A percentile compares a stretch with the other conserved stretches of the same genome.
phyloP scores from a whole-genome alignment of 2,888 invertebrate genomes.

The Sarcophaga subvicina region DNA sequence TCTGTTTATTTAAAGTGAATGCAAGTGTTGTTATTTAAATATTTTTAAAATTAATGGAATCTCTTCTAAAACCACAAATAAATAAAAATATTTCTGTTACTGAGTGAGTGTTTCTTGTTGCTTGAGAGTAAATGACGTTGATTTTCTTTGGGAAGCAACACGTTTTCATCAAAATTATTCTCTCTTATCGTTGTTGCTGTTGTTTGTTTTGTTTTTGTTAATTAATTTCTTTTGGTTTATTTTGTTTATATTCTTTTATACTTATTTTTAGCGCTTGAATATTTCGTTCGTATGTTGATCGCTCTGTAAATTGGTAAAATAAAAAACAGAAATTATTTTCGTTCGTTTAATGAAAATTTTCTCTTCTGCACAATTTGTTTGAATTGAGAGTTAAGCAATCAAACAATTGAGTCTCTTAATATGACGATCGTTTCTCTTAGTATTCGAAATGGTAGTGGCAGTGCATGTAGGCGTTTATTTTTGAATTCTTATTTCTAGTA shows the following conservation, averaged over 20 bases:
- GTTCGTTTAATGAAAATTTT: slow-evolving; percentile 53
- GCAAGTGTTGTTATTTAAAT: not conserved
- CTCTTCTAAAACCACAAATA: slow-evolving; percentile 32
- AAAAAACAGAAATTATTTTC: slow-evolving; percentile 41
- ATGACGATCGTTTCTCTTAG: slow-evolving; percentile 24
- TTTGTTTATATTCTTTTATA: slow-evolving; percentile 9
- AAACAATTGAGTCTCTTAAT: not conserved
- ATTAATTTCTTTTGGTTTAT: slow-evolving; percentile 10
- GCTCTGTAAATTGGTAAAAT: slow-evolving; percentile 58
- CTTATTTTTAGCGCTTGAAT: slow-evolving; percentile 31
- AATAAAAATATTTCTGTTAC: not conserved
- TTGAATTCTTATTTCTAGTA: not conserved
- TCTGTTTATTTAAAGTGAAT: slow-evolving; percentile 18
- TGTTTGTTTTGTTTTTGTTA: slow-evolving; percentile 42
- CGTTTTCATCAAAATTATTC: slow-evolving; percentile 5
- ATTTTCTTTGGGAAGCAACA: slow-evolving; percentile 15
- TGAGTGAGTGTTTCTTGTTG: not conserved
- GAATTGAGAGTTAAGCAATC: not conserved
- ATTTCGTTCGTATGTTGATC: slow-evolving; percentile 66
- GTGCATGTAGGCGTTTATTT: slow-evolving; percentile 59
- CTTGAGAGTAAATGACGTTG: slow-evolving; percentile 34
- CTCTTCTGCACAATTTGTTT: slow-evolving; percentile 14
- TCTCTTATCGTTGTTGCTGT: slow-evolving; percentile 21
- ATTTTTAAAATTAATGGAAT: slow-evolving; percentile 17
- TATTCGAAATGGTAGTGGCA: not conserved